Evolutionary conservation across 2,888 invertebrate species (phyloP), one percentile per base, ranked within the genome.

Genomic region (Silvanus unidentatus): DNA sequence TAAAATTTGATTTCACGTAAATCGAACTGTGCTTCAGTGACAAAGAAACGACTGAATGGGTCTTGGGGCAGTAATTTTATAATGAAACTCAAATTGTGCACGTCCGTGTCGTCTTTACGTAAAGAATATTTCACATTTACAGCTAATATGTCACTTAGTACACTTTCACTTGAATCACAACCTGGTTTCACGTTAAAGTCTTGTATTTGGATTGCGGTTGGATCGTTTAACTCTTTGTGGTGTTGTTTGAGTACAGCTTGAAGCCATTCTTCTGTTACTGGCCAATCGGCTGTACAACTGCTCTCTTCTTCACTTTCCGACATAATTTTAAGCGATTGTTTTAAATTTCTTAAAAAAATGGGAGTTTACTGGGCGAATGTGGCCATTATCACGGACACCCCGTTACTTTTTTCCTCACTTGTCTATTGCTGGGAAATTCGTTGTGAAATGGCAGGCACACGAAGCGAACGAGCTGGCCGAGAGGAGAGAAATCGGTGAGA

Each of bases 1-100:
- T 88, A 88, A 72, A 88, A 88, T 54, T 86, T 79, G 59, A 88
- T 88, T 72, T 88, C 88, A 48, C 88, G 75, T 3, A 87, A 78
- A 68, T 88, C 88, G 65, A 88, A 88, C 66, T 88, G 87, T 1
- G 87, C 86, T 66, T 88, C 87, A 15, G 86, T 86, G 47, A 88
- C 87, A 68, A 88, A 88, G 55, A 83, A 82, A 42, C 88, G 75
- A 49, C 84, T 86, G 69, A 87, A 88, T 0, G 87, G 86, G 66
- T 88, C 88, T 55, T 83, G 78, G 0, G 88, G 88, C 16, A 88
- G 77, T 39, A 88, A 74, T 67, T 88, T 88, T 48, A 88, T 82
- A 53, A 88, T 82, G 40, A 88, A 68, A 71, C 70, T 73, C 28
- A 76, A 65, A 44, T 57, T 60, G 52, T 65, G 62, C 22, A 61